Evolutionary conservation across 2,113 vertebrate genomes (phyloP), one percentile per base, ranked within the genome.

Genomic region (Acanthochromis polyacanthus): DNA sequence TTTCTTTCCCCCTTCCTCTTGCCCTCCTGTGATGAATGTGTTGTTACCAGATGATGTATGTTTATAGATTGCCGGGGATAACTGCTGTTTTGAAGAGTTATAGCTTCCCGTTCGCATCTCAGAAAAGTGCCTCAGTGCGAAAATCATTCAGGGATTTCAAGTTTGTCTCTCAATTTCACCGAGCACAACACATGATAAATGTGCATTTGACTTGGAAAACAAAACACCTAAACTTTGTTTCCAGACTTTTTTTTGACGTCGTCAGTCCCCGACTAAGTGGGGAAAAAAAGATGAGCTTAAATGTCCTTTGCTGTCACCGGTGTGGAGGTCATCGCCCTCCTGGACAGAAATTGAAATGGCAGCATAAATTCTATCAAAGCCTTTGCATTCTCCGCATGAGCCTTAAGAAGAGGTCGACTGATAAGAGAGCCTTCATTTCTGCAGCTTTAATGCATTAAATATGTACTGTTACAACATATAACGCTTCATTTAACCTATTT

Each of bases 21-120:
- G 91, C 94, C 93, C 72, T 17, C 48, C 59, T 68, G 91, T 96
- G 96, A 98, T 97, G 95, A 96, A 97, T 96, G 93, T 90, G 91
- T 84, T 90, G 73, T 90, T 94, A 86, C 86, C 83, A 74, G 84
- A 95, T 97, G 95, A 97, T 96, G 91, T 95, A 95, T 94, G 94
- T 86, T 88, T 88, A 89, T 89, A 95, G 94, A 96, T 97, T 95
- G 94, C 88, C 67, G 45, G 91, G 92, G 95, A 96, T 95, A 94
- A 91, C 89, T 85, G 82, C 92, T 90, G 79, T 80, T 93, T 93
- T 95, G 93, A 95, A 95, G 94, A 96, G 89, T 96, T 96, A 97
- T 94, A 92, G 92, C 94, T 96, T 85, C 94, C 88, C 86, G 32
- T 84, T 84, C 85, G 88, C 64, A 93, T 91, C 85, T 88, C 85